Conservation (phyloP, 2,113 vertebrate species). For the Falcunculus frontatus region DNA sequence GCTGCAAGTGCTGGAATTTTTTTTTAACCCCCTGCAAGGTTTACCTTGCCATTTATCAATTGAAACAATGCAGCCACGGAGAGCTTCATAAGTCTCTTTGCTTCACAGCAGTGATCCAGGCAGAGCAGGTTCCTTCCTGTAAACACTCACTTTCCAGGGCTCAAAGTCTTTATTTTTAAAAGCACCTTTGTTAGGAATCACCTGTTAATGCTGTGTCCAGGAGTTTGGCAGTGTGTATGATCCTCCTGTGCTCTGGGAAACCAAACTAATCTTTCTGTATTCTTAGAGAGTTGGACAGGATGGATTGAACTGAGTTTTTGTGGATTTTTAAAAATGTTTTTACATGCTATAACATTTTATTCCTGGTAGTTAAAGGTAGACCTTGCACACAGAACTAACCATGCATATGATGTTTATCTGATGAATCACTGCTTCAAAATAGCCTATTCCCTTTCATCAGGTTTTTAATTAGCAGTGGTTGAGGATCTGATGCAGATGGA, state of each 20-base stretch:
- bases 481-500: background rate
- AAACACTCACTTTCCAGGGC: background rate
- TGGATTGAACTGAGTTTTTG: background rate
- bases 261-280: background rate
- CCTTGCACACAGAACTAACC: background rate
- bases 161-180: background rate
- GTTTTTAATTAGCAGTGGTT: background rate
- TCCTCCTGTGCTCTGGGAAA: background rate
- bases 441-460: background rate
- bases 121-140: slow-evolving; percentile 9
- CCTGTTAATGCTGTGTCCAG: background rate
- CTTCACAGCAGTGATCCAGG: background rate
- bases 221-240: background rate
- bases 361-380: background rate
- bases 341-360: background rate
- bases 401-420: background rate
- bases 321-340: background rate
- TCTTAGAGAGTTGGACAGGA: background rate
- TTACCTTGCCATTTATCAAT: background rate
- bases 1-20: background rate
- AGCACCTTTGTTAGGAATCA: background rate
- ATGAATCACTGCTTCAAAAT: background rate
- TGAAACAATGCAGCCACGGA: background rate
- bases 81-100: background rate
- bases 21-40: background rate